Evolutionary conservation across 2,797 vertebrate genomes (phyloP).

Genomic region (Rhyacichthys aspro): DNA sequence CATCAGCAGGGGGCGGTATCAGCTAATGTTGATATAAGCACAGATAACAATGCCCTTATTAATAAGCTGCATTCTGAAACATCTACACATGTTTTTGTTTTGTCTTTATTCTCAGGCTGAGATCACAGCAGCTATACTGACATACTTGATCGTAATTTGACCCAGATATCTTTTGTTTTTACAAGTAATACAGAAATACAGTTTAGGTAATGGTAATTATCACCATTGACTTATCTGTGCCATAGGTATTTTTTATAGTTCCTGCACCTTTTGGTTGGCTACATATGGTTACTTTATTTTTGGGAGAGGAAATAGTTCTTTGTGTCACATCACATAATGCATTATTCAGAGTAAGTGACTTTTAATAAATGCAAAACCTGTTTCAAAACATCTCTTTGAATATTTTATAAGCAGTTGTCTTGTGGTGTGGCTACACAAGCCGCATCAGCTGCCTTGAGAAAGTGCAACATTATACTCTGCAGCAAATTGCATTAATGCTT

Average conservation of each 20-base stretch:
- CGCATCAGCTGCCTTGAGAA: constrained; percentile 18
- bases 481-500: constrained; percentile 15
- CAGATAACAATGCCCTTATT: not conserved
- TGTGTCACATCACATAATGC: constrained; percentile 37
- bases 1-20: constrained; percentile 53
- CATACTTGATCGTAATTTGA: constrained; percentile 6
- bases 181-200: too few relatives aligned
- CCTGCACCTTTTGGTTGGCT: constrained; percentile 3
- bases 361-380: constrained; percentile 52
- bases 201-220: too few relatives aligned
- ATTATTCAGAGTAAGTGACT: constrained; percentile 61
- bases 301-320: constrained; percentile 5
- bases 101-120: not conserved
- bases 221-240: too few relatives aligned
- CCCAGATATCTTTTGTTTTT: constrained; percentile 2
- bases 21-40: not conserved
- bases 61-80: not conserved
- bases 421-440: constrained; percentile 31
- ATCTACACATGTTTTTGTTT: not conserved
- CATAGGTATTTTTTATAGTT: not conserved
- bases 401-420: constrained; percentile 45
- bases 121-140: too few relatives aligned
- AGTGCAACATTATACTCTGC: constrained; percentile 5
- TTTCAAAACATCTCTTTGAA: constrained; percentile 51
- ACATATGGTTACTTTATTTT: not conserved